A percentile compares a stretch with the other conserved stretches of the same genome.
phyloP scores from a whole-genome alignment of 1,140 invertebrate species.

The Idris sp. region DNA sequence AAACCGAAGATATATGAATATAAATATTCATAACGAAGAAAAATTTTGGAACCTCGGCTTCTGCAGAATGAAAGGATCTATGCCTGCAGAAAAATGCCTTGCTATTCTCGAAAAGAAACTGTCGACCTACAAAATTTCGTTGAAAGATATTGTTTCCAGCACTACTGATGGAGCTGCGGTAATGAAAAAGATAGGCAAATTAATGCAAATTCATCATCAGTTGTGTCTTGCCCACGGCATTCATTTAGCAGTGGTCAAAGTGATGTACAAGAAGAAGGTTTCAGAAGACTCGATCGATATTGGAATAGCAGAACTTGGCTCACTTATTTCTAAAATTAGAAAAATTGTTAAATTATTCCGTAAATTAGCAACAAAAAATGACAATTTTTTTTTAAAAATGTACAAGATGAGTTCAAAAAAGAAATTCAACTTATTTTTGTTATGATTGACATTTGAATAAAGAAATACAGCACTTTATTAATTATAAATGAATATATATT shows the following conservation, averaged over 20 bases:
- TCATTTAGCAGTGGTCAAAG: slow-evolving; percentile 39
- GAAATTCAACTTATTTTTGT: too few relatives aligned
- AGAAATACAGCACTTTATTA: too few relatives aligned
- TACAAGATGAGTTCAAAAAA: slow-evolving; percentile 1
- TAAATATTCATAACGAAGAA: slow-evolving; percentile 1
- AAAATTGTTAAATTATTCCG: slow-evolving; percentile 21
- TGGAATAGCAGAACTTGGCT: slow-evolving; percentile 1
- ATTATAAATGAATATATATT: too few relatives aligned
- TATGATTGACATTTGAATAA: too few relatives aligned
- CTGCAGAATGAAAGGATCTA: neutral
- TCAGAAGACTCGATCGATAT: slow-evolving; percentile 1
- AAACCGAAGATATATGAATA: slow-evolving; percentile 13
- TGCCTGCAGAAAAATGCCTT: neutral
- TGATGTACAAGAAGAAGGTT: slow-evolving; percentile 21
- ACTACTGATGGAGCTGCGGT: slow-evolving; percentile 39
- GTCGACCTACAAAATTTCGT: too few relatives aligned
- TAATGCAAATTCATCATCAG: slow-evolving; percentile 39
- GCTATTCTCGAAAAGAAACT: too few relatives aligned
- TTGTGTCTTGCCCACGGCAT: slow-evolving; percentile 46
- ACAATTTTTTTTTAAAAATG: slow-evolving; percentile 3
- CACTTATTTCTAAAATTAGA: slow-evolving; percentile 5
- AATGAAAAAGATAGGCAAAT: slow-evolving; percentile 49
- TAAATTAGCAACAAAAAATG: slow-evolving; percentile 15
- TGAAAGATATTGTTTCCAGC: neutral
- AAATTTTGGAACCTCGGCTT: slow-evolving; percentile 2